Evolutionary conservation across 2,888 invertebrate genomes (phyloP), one percentile per base, ranked within the genome.

Genomic region (Ommatoiulus sabulosus): DNA sequence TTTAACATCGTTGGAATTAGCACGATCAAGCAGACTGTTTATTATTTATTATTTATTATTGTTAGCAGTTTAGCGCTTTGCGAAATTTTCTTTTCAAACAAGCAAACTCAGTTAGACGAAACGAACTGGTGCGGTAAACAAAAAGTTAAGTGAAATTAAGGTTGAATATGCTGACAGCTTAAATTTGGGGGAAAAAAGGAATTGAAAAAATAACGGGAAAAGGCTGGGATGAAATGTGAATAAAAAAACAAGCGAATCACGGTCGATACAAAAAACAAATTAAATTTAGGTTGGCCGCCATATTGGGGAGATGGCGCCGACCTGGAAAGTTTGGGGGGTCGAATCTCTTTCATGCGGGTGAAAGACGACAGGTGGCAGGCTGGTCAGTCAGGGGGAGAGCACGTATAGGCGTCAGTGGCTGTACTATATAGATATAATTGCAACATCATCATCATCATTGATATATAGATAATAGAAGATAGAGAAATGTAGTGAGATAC

Each of bases 331-430:
- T 5, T 48, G 8, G 63, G 72, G 24, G 24, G 5, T 2, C 20
- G 10, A 8, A 24, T 72, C 72, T 24, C 24, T 72, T 46, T 35
- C 87, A 52, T 46, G 87, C 87, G 17, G 48, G 87, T 48, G 52
- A 87, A 46, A 87, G 88, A 88, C 88, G 84, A 84, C 84, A 88
- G 87, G 63, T 48, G 87, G 88, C 88, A 88, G 88, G 88, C 88
- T 88, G 46, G 84, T 88, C 88, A 88, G 88, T 88, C 24, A 52
- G 87, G 87, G 87, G 52, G 48, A 52, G 57, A 87, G 87, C 87
- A 87, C 72, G 72, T 57, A 24, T 88, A 88, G 88, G 88, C 88
- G 80, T 88, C 88, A 88, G 88, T 88, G 88, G 88, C 88, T 88
- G 84, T 87, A 48, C 44, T 44, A 20, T 44, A 46, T 43, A 46